Evolutionary conservation across 2,797 vertebrate genomes (phyloP).

Genomic region (Epinephelus malabaricus): DNA sequence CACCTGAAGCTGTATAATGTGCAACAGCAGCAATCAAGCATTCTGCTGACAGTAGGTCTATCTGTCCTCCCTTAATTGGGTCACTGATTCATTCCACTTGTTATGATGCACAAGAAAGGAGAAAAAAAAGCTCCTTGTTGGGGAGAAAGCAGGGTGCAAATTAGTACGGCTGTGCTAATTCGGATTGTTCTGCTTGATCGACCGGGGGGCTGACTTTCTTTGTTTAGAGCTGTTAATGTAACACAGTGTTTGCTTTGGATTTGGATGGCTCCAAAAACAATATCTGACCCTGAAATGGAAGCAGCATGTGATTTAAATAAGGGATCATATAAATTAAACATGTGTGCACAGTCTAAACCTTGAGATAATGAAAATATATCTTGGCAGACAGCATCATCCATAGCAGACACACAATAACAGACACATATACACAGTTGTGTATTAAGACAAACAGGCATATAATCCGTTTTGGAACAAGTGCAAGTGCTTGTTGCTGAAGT

Average conservation of each 20-base stretch:
- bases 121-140: slow-evolving; percentile 23
- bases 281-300: slow-evolving; percentile 41
- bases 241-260: slow-evolving; percentile 63
- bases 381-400: slow-evolving; percentile 42
- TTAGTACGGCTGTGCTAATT: slow-evolving; percentile 51
- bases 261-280: slow-evolving; percentile 57
- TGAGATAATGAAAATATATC: slow-evolving; percentile 63
- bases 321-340: slow-evolving; percentile 56
- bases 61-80: slow-evolving; percentile 74
- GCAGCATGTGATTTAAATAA: slow-evolving; percentile 52
- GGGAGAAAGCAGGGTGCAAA: slow-evolving; percentile 23
- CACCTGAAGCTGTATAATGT: slow-evolving; percentile 62
- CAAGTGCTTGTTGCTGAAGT: slow-evolving; percentile 54
- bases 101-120: slow-evolving; percentile 63
- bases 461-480: slow-evolving; percentile 55
- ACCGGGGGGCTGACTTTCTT: slow-evolving; percentile 40
- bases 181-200: slow-evolving; percentile 61
- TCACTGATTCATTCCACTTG: slow-evolving; percentile 71
- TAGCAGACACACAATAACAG: slow-evolving; percentile 51
- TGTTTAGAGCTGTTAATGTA: slow-evolving; percentile 52
- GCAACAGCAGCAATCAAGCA: slow-evolving; percentile 63
- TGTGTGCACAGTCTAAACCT: slow-evolving; percentile 35
- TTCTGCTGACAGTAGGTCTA: slow-evolving; percentile 70
- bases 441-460: slow-evolving; percentile 69
- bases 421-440: slow-evolving; percentile 30